phyloP scores from a whole-genome alignment of 2,797 vertebrate species.

The Phoxinus dragarum region DNA sequence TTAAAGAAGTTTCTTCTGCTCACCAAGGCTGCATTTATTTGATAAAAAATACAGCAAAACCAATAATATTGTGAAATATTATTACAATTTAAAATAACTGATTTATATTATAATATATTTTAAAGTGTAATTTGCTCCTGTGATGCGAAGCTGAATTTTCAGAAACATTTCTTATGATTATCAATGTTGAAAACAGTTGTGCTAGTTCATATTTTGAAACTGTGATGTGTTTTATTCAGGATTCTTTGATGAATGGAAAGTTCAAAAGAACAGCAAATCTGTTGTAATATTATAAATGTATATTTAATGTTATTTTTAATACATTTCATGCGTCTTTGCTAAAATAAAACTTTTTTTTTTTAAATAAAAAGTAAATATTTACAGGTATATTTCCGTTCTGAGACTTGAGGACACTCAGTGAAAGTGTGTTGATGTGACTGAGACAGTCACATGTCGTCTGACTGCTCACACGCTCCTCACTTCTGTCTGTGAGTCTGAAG shows the following conservation, averaged over 20 bases:
- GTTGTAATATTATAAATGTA: background rate
- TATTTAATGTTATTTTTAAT: background rate
- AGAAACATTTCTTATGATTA: background rate
- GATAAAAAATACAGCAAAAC: background rate
- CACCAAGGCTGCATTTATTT: background rate
- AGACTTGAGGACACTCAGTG: slow-evolving; percentile 91
- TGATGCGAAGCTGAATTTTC: background rate
- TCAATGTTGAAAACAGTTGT: background rate
- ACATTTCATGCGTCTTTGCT: background rate
- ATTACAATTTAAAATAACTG: background rate
- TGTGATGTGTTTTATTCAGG: background rate
- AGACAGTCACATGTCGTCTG: slow-evolving; percentile 70
- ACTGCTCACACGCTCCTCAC: slow-evolving; percentile 88
- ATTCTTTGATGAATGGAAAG: background rate
- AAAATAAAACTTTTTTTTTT: background rate
- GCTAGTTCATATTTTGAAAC: background rate
- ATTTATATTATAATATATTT: background rate
- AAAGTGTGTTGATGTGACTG: slow-evolving; percentile 95
- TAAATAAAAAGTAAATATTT: background rate
- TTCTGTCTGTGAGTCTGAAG: slow-evolving; percentile 95
- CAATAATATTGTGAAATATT: background rate
- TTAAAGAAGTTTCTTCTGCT: background rate
- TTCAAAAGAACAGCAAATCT: background rate
- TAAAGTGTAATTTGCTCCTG: background rate
- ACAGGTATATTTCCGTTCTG: slow-evolving; percentile 69